Conservation (phyloP, 2,797 vertebrate genomes). For the Bradypodion pumilum region DNA sequence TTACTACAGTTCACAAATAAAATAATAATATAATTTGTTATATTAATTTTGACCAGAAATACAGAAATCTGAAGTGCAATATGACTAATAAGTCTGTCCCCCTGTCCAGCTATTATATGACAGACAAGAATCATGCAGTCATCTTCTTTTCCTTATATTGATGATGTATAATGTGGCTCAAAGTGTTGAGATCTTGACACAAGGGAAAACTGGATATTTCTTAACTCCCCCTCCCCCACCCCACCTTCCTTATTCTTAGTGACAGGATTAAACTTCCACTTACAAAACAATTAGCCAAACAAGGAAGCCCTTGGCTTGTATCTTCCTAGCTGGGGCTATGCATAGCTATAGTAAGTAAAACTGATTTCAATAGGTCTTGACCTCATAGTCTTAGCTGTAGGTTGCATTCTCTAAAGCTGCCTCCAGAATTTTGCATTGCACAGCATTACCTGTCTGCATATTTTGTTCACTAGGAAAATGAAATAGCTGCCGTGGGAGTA, state of each 20-base stretch:
- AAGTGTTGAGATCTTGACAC: neutral
- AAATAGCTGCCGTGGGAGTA: neutral
- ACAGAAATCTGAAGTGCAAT: no score
- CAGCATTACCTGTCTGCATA: neutral
- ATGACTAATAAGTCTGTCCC: no score
- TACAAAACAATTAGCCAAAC: neutral
- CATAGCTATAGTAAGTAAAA: neutral
- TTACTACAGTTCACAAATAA: no score
- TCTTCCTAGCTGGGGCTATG: neutral
- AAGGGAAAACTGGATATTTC: neutral
- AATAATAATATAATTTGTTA: no score
- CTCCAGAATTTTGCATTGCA: neutral
- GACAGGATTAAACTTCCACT: neutral
- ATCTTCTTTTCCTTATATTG: neutral
- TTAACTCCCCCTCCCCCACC: no score
- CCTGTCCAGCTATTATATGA: no score
- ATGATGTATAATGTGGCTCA: neutral
- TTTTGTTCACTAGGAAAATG: constrained; percentile 1
- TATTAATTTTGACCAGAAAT: no score
- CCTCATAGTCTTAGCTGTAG: neutral
- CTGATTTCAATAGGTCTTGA: neutral
- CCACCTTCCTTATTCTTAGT: neutral
- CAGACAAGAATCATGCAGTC: neutral
- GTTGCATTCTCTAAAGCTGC: neutral
- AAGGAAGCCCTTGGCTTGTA: neutral